phyloP scores from a whole-genome alignment of 2,113 vertebrate genomes.

The Cavia aperea region DNA sequence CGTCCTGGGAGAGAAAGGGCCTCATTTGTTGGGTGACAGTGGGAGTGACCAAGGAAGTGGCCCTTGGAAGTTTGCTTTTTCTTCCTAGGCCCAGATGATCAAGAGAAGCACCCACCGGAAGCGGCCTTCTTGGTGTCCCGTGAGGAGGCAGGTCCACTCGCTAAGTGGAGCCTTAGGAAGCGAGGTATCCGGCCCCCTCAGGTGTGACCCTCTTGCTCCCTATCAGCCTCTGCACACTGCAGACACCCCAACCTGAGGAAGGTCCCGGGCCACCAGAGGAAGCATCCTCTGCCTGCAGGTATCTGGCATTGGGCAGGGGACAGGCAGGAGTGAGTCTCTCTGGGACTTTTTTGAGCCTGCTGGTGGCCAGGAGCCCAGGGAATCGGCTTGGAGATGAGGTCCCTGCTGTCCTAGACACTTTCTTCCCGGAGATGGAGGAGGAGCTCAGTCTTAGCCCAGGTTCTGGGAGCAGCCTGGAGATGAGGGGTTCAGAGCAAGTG shows the following conservation, averaged over 20 bases:
- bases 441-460: background rate
- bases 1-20: conserved; percentile 61
- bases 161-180: conserved; percentile 64
- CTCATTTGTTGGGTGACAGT: background rate
- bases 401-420: background rate
- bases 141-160: conserved; percentile 55
- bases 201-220: background rate
- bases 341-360: background rate
- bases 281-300: background rate
- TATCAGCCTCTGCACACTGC: background rate
- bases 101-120: conserved; percentile 46
- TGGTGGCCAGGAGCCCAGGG: background rate
- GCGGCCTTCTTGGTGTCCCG: conserved; percentile 48
- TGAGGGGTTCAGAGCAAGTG: background rate
- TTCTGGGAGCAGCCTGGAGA: background rate
- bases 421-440: background rate
- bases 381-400: background rate
- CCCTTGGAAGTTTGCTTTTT: background rate
- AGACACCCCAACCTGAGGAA: background rate
- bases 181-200: background rate
- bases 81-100: conserved; percentile 46
- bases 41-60: background rate
- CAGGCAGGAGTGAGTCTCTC: background rate
- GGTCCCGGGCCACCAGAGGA: background rate
- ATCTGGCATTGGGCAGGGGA: background rate